These are phyloP conservation scores for Trichomalopsis sarcophagae DNA, from an alignment of 1,140 invertebrate species.

Conservation along the genomic window DNA sequence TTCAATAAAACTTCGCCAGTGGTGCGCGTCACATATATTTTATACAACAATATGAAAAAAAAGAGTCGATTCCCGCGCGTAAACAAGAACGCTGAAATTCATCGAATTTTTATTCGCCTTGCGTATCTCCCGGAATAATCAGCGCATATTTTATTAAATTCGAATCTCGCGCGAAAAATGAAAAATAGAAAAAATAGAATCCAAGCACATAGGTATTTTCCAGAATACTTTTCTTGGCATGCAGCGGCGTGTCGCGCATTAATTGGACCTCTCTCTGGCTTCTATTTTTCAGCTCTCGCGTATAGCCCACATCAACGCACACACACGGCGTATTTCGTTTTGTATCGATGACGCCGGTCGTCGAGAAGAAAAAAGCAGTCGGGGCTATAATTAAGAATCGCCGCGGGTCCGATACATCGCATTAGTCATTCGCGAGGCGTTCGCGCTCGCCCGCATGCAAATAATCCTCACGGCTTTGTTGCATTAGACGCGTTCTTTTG, in stretches of 20 bases:
- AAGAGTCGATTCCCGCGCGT: background rate
- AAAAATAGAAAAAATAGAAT: background rate
- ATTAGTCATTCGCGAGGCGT: conserved; percentile 26
- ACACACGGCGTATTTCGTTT: background rate
- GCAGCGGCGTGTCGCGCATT: background rate
- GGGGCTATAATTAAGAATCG: conserved; percentile 11
- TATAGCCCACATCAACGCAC: background rate
- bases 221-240: background rate
- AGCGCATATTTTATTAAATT: background rate
- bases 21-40: too few species aligned
- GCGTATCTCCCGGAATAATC: background rate
- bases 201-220: background rate
- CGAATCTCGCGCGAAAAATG: background rate
- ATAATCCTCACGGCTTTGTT: conserved; percentile 6
- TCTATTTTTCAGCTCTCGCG: background rate
- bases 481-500: background rate
- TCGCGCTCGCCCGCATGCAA: background rate
- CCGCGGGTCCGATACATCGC: background rate
- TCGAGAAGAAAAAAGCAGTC: background rate
- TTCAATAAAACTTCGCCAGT: background rate
- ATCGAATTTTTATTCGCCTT: background rate
- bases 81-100: background rate
- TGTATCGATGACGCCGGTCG: conserved; percentile 18
- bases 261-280: background rate
- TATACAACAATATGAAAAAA: background rate